Evolutionary conservation across 1,140 invertebrate species (phyloP).

Genomic region (Lethrus apterus): DNA sequence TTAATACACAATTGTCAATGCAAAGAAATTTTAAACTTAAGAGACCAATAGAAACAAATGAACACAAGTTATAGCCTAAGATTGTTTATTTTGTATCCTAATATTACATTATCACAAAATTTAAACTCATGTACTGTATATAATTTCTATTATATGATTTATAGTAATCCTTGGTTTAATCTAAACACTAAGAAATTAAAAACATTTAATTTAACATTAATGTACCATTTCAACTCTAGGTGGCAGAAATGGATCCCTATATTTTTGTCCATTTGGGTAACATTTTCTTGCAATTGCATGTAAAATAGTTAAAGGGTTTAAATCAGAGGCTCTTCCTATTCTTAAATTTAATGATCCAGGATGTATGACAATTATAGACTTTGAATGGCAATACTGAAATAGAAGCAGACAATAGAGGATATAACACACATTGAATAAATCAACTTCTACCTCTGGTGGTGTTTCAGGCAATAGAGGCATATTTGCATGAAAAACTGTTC

Average conservation of each 20-base stretch:
- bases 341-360: slow-evolving; percentile 84
- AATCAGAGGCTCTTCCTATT: slow-evolving; percentile 83
- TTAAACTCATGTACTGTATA: too few species aligned
- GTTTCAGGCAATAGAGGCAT: slow-evolving; percentile 1
- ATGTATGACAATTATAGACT: slow-evolving; percentile 87
- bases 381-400: slow-evolving; percentile 50
- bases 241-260: slow-evolving; percentile 61
- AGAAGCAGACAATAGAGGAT: not conserved
- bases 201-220: not conserved
- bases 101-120: too few species aligned
- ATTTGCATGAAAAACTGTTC: too few species aligned
- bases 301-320: slow-evolving; percentile 74
- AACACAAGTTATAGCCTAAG: too few species aligned
- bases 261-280: slow-evolving; percentile 46
- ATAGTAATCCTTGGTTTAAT: too few species aligned
- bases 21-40: not conserved
- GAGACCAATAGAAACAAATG: too few species aligned
- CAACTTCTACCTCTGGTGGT: slow-evolving; percentile 3
- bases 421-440: too few species aligned
- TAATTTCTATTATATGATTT: too few species aligned
- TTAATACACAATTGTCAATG: not conserved
- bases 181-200: not conserved
- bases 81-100: too few species aligned
- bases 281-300: slow-evolving; percentile 78
- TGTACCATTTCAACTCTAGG: slow-evolving; percentile 47